These are phyloP conservation scores for Calidris pygmaea DNA, from an alignment of 2,113 vertebrate species.

Conservation along the genomic window DNA sequence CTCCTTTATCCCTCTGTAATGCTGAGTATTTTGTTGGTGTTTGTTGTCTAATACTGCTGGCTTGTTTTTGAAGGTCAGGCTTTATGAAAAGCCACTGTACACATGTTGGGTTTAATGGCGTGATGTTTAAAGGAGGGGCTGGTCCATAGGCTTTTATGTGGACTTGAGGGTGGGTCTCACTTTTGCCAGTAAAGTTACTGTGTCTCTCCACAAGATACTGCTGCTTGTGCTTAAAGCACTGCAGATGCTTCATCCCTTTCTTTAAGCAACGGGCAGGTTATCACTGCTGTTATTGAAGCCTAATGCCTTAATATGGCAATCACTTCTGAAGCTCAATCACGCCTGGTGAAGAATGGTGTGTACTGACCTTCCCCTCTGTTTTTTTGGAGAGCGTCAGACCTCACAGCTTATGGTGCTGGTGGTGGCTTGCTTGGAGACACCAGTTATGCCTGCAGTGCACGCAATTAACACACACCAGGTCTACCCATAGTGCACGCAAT, in stretches of 20 bases:
- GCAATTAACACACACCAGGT: neutral
- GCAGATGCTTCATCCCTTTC: neutral
- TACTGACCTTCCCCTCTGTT: neutral
- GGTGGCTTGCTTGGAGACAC: neutral
- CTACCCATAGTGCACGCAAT: neutral
- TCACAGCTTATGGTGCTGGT: neutral
- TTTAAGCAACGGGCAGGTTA: neutral
- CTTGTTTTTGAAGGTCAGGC: slow-evolving; percentile 12
- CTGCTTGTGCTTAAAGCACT: neutral
- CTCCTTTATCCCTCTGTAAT: neutral
- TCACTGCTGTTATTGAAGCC: rapidly evolving
- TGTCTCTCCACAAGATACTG: neutral
- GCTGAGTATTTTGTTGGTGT: neutral
- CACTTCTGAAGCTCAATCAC: rapidly evolving
- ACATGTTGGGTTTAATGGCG: neutral
- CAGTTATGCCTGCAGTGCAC: neutral
- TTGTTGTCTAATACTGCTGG: neutral
- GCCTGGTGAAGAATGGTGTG: neutral
- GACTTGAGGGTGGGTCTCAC: neutral
- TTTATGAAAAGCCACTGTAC: slow-evolving; percentile 11
- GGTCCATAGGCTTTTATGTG: neutral
- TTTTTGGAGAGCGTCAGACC: neutral
- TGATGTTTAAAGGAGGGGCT: neutral
- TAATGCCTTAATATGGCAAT: neutral
- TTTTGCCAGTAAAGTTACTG: neutral